Evolutionary conservation across 2,113 vertebrate species (phyloP).

Genomic region (Alouatta palliata): DNA sequence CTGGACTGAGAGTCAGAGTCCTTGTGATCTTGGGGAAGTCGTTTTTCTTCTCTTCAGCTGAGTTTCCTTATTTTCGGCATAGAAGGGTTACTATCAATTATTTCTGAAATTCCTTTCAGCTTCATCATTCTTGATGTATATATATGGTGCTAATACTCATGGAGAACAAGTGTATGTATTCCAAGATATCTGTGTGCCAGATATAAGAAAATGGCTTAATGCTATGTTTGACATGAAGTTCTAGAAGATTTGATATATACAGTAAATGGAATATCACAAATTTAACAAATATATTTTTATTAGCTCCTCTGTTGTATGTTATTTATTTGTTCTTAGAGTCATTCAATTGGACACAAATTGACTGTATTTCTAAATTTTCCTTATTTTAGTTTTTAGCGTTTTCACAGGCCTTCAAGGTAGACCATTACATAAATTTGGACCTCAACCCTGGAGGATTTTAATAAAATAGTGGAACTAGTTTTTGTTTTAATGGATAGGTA

Average conservation of each 20-base stretch:
- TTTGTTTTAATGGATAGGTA: background rate
- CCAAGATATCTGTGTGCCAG: background rate
- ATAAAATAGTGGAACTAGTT: background rate
- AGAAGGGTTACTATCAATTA: background rate
- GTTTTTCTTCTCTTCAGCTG: background rate
- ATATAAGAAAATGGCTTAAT: constrained; percentile 11
- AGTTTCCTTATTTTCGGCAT: constrained; percentile 17
- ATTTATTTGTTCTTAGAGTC: constrained; percentile 24
- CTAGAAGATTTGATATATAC: background rate
- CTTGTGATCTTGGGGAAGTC: background rate
- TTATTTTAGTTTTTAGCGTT: constrained; percentile 39
- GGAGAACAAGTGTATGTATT: background rate
- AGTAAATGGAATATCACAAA: constrained; percentile 29
- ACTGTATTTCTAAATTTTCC: constrained; percentile 22
- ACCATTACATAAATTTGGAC: constrained; percentile 17
- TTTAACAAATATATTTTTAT: background rate
- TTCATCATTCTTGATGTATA: constrained; percentile 3
- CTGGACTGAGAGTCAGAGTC: background rate
- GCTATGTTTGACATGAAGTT: background rate
- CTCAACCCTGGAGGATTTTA: background rate
- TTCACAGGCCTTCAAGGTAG: background rate
- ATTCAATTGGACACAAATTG: background rate
- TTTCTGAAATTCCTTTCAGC: constrained; percentile 17
- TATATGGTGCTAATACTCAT: background rate
- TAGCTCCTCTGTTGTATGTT: background rate